phyloP scores from a whole-genome alignment of 2,113 vertebrate genomes.

The Atrichornis clamosus region DNA sequence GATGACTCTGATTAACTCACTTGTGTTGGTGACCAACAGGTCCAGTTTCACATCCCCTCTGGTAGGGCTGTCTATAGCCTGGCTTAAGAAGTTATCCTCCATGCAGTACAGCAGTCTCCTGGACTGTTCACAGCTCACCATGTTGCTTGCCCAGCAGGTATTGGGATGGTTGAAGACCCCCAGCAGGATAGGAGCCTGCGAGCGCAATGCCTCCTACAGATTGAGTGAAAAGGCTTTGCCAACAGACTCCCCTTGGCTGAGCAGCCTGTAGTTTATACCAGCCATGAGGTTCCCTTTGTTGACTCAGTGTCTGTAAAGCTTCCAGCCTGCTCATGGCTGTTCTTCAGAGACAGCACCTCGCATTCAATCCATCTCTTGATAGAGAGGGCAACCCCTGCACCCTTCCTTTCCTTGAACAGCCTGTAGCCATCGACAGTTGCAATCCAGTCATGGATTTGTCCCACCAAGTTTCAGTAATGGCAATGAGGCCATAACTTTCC shows the following conservation, averaged over 20 bases:
- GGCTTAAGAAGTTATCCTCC: not conserved
- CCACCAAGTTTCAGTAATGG: not conserved
- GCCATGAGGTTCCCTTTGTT: not conserved
- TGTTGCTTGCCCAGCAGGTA: not conserved
- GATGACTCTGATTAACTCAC: not conserved
- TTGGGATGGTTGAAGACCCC: not conserved
- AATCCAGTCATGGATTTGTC: not conserved
- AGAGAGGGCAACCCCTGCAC: not conserved
- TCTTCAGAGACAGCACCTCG: not conserved
- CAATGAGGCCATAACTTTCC: not conserved
- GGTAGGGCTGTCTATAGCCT: not conserved
- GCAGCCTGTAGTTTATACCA: not conserved
- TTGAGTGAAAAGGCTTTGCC: not conserved
- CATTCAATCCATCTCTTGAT: not conserved
- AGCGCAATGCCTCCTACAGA: too few relatives aligned
- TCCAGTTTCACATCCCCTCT: too few relatives aligned
- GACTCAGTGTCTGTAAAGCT: rapidly evolving
- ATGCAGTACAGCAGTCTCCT: not conserved
- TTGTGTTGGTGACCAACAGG: too few relatives aligned
- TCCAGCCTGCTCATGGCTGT: not conserved
- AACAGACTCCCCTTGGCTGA: not conserved
- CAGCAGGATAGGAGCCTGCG: not conserved
- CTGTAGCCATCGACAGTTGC: not conserved
- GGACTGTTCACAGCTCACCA: rapidly evolving
- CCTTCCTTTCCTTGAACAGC: not conserved